phyloP scores from a whole-genome alignment of 2,797 vertebrate species.

The Lagorchestes hirsutus region DNA sequence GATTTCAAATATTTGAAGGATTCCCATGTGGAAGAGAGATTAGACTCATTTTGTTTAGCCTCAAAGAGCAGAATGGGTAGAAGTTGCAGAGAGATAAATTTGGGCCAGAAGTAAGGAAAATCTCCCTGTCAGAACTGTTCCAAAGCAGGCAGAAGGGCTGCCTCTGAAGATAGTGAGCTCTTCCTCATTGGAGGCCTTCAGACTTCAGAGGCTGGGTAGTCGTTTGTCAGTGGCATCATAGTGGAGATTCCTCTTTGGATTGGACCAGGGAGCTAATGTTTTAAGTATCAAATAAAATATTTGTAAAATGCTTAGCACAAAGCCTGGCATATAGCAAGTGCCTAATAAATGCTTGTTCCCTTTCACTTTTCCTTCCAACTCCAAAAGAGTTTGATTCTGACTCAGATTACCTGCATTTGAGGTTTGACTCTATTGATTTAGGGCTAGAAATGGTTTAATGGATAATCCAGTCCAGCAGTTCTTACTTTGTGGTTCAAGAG shows the following conservation, averaged over 20 bases:
- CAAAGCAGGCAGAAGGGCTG: neutral
- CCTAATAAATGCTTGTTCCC: neutral
- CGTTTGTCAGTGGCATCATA: too few species aligned
- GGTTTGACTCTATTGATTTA: neutral
- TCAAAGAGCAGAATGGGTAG: neutral
- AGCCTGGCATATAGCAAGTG: neutral
- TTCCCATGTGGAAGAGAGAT: neutral
- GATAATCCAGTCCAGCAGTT: neutral
- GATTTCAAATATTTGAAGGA: neutral
- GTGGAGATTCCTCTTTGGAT: neutral
- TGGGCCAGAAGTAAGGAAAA: neutral
- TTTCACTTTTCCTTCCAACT: neutral
- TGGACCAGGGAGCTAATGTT: neutral
- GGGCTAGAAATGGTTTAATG: neutral
- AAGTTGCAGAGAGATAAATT: neutral
- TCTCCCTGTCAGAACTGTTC: neutral
- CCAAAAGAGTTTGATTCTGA: neutral
- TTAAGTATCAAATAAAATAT: neutral
- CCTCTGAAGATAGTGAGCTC: neutral
- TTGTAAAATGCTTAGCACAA: neutral
- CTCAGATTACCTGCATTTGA: neutral
- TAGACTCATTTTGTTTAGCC: neutral
- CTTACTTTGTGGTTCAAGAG: neutral
- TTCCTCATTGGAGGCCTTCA: neutral
- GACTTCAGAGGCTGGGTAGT: neutral